These are phyloP conservation scores for Atopsyche davidsoni DNA, from an alignment of 1,140 invertebrate species.

Conservation along the genomic window DNA sequence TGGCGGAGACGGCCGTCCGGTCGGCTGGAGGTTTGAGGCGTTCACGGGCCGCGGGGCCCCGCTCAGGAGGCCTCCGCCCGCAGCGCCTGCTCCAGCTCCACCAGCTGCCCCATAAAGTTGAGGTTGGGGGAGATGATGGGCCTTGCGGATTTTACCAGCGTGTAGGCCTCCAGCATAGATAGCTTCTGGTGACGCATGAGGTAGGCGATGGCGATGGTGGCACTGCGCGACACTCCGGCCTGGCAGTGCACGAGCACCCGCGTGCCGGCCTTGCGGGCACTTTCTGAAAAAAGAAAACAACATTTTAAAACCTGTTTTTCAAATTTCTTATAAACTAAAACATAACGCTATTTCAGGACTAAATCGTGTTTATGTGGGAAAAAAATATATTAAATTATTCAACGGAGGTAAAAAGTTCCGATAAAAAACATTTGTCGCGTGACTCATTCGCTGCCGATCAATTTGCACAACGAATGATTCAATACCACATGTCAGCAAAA, in stretches of 20 bases:
- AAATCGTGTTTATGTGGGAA: background rate
- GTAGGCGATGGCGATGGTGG: conserved; percentile 92
- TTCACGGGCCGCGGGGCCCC: conserved; percentile 3
- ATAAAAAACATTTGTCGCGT: background rate
- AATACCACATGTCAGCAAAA: no score
- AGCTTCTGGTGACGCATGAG: conserved; percentile 84
- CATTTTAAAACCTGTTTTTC: background rate
- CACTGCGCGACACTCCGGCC: conserved; percentile 89
- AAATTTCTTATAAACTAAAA: no score
- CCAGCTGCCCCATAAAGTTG: conserved; percentile 93
- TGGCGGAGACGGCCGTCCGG: background rate
- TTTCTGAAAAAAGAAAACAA: conserved; percentile 60
- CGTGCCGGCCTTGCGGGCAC: conserved; percentile 68
- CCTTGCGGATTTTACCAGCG: conserved; percentile 77
- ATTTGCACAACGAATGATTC: no score
- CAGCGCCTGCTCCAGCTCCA: conserved; percentile 76
- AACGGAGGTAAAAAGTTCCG: background rate
- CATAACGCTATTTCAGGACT: no score
- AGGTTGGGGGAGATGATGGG: conserved; percentile 94
- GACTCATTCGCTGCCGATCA: background rate
- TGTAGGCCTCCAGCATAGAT: conserved; percentile 85
- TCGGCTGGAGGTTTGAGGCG: background rate
- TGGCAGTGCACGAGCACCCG: conserved; percentile 92
- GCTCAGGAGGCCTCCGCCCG: conserved; percentile 36
- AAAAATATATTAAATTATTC: background rate